Percentiles rank a stretch among this genome's conserved stretches.
Conservation (phyloP, 2,113 vertebrate genomes). For the Polyodon spathula region DNA sequence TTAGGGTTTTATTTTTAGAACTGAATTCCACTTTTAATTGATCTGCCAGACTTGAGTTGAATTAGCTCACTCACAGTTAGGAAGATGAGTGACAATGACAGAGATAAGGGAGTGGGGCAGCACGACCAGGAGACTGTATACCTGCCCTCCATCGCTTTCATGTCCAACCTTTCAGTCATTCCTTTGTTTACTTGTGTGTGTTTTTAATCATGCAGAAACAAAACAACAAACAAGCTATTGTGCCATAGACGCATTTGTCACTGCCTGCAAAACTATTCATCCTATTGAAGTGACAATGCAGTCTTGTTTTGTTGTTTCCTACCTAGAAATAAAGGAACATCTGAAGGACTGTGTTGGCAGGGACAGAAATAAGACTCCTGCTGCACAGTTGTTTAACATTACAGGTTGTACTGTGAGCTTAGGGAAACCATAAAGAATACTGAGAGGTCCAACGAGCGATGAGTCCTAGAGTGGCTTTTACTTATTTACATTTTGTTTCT, state of each 20-base stretch:
- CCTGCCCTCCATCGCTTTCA: background rate
- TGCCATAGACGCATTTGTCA: background rate
- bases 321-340: background rate
- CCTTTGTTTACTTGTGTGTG: background rate
- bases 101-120: background rate
- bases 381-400: too few species aligned
- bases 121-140: background rate
- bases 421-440: too few species aligned
- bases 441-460: too few species aligned
- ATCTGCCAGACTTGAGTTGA: background rate
- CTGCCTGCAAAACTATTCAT: background rate
- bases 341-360: background rate
- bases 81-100: background rate
- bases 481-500: too few species aligned
- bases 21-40: background rate
- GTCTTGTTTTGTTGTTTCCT: background rate
- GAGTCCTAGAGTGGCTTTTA: too few species aligned
- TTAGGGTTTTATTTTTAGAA: background rate
- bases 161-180: background rate
- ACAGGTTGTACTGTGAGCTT: too few species aligned
- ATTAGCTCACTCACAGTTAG: background rate
- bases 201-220: background rate
- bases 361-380: background rate
- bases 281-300: background rate
- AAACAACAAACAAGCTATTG: conserved; percentile 2